These are phyloP conservation scores for Smittia sp. DNA, from an alignment of 2,888 invertebrate genomes.

Conservation along the genomic window DNA sequence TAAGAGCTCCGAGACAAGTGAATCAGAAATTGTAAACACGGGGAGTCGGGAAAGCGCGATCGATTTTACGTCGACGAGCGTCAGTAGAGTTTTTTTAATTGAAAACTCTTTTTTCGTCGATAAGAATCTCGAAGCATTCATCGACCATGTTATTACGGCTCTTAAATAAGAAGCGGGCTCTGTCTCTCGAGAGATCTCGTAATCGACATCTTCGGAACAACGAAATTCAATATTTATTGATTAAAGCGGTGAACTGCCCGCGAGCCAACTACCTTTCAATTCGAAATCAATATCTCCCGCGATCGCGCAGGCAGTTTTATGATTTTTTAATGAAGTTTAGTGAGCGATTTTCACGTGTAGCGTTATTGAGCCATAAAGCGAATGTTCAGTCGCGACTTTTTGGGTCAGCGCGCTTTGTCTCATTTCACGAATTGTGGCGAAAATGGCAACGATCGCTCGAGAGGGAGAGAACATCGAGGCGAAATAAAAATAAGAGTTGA, in stretches of 20 bases:
- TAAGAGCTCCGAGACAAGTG: not conserved
- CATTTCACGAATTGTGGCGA: not conserved
- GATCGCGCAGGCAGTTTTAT: not conserved
- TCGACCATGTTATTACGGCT: too few relatives aligned
- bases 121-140: too few relatives aligned
- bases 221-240: too few relatives aligned
- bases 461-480: not conserved
- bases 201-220: too few relatives aligned
- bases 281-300: not conserved
- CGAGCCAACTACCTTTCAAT: not conserved
- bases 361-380: not conserved
- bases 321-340: slow-evolving; percentile 4
- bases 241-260: too few relatives aligned
- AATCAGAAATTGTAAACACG: not conserved
- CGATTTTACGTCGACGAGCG: too few relatives aligned
- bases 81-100: too few relatives aligned
- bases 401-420: not conserved
- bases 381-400: not conserved
- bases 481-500: not conserved
- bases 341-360: not conserved
- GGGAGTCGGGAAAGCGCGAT: too few relatives aligned
- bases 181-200: too few relatives aligned
- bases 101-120: too few relatives aligned
- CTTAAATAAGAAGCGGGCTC: too few relatives aligned
- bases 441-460: not conserved